phyloP scores from a whole-genome alignment of 2,797 vertebrate genomes.

The Labroides dimidiatus region DNA sequence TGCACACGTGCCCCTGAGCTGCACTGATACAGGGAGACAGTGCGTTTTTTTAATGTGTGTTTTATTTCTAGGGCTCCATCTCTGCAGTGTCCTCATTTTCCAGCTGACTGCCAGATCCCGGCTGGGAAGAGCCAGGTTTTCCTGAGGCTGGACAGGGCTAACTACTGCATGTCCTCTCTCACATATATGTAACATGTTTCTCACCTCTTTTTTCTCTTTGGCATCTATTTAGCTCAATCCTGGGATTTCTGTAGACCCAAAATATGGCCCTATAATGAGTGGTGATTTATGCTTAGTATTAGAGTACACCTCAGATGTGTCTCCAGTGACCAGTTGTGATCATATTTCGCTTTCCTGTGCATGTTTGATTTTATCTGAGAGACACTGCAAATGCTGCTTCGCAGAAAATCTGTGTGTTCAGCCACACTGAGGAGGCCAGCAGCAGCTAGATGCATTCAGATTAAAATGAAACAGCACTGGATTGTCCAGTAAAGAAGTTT shows the following conservation, averaged over 20 bases:
- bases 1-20: slow-evolving; percentile 66
- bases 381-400: not conserved
- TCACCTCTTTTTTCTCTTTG: not conserved
- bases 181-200: slow-evolving; percentile 22
- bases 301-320: not conserved
- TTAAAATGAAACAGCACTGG: not conserved
- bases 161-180: slow-evolving; percentile 40
- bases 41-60: slow-evolving; percentile 43
- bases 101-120: slow-evolving; percentile 66
- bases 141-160: slow-evolving; percentile 46
- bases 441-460: not conserved
- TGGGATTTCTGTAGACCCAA: not conserved
- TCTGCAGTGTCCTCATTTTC: slow-evolving; percentile 80
- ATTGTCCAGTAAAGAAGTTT: not conserved
- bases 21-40: slow-evolving; percentile 62
- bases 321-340: slow-evolving; percentile 4
- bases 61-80: slow-evolving; percentile 72
- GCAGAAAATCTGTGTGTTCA: not conserved
- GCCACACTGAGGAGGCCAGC: not conserved
- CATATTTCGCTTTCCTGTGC: slow-evolving; percentile 5
- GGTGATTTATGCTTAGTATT: not conserved
- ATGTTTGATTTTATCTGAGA: slow-evolving; percentile 15
- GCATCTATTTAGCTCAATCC: not conserved
- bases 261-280: not conserved
- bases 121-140: slow-evolving; percentile 43